Percentiles rank a stretch among this genome's conserved stretches.
Evolutionary conservation across 2,797 vertebrate genomes (phyloP).

Genomic region (Acomys russatus): DNA sequence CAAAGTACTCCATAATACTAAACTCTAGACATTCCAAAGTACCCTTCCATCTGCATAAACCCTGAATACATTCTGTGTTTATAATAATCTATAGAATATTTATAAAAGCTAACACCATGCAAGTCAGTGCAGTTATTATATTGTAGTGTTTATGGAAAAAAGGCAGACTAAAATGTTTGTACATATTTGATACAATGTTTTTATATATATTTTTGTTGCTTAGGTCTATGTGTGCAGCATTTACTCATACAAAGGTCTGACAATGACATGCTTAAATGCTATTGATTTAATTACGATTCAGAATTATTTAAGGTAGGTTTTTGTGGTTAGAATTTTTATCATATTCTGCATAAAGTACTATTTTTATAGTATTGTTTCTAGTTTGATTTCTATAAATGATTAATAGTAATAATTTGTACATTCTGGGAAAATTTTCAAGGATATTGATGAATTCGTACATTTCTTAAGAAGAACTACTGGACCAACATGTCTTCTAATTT

Average conservation of each 20-base stretch:
- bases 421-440: slow-evolving; percentile 37
- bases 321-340: not conserved
- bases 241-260: not conserved
- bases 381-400: slow-evolving; percentile 49
- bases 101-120: not conserved
- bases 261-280: not conserved
- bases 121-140: not conserved
- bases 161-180: not conserved
- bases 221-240: not conserved
- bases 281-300: not conserved
- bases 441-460: slow-evolving; percentile 39
- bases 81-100: not conserved
- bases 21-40: not conserved
- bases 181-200: not conserved
- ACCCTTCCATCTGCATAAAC: not conserved
- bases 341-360: not conserved
- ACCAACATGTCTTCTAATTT: slow-evolving; percentile 27
- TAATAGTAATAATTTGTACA: slow-evolving; percentile 45
- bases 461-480: slow-evolving; percentile 55
- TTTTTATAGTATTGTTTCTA: slow-evolving; percentile 34
- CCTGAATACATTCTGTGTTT: not conserved
- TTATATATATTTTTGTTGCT: not conserved
- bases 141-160: not conserved
- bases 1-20: not conserved
- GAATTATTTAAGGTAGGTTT: not conserved